phyloP scores from a whole-genome alignment of 2,113 vertebrate genomes.

The Hymenochirus boettgeri region DNA sequence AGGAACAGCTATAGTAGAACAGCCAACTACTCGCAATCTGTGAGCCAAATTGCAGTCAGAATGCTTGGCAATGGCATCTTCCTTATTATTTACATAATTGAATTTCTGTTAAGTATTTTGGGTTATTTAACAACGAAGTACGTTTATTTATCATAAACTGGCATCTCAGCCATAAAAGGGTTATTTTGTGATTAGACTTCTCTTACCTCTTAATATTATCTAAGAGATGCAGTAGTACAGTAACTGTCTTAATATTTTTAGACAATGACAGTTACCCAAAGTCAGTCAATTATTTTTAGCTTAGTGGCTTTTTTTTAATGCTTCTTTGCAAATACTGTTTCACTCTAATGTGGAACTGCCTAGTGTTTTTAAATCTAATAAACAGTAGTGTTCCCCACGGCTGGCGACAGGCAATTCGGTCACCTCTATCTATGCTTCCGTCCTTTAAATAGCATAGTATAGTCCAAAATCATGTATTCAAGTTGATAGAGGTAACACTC shows the following conservation, averaged over 20 bases:
- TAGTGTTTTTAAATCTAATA: too few relatives aligned
- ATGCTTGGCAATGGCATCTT: slow-evolving; percentile 64
- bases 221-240: slow-evolving; percentile 63
- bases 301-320: slow-evolving; percentile 71
- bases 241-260: slow-evolving; percentile 67
- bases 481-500: too few relatives aligned
- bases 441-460: too few relatives aligned
- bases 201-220: slow-evolving; percentile 63
- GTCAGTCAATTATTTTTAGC: slow-evolving; percentile 77
- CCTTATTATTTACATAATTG: slow-evolving; percentile 78
- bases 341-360: too few relatives aligned
- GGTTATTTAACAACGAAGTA: slow-evolving; percentile 73
- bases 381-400: too few relatives aligned
- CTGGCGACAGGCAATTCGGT: too few relatives aligned
- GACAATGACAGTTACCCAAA: slow-evolving; percentile 77
- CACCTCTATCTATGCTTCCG: too few relatives aligned
- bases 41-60: slow-evolving; percentile 69
- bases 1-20: slow-evolving; percentile 64
- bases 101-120: slow-evolving; percentile 72
- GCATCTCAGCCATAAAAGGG: slow-evolving; percentile 71
- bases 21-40: slow-evolving; percentile 67
- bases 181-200: slow-evolving; percentile 67
- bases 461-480: too few relatives aligned
- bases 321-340: slow-evolving; percentile 69
- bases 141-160: slow-evolving; percentile 71